phyloP scores from a whole-genome alignment of 2,888 invertebrate genomes.

The Noctua pronuba region DNA sequence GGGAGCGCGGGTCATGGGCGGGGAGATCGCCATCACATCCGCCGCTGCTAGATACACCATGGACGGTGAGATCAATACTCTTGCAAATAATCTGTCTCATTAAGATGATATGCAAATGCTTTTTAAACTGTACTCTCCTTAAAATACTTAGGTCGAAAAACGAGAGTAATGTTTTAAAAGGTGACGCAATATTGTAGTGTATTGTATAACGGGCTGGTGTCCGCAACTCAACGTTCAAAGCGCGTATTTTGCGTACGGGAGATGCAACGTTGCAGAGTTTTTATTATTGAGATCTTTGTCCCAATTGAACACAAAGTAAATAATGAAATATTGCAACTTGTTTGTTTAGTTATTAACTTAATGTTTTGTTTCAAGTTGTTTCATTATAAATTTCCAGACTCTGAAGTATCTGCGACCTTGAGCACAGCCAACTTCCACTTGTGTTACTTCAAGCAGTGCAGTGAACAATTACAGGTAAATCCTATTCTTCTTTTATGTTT shows the following conservation, averaged over 20 bases:
- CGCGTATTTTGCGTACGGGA: no score
- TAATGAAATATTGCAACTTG: neutral
- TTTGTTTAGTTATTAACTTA: neutral
- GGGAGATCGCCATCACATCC: constrained; percentile 96
- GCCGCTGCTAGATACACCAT: constrained; percentile 95
- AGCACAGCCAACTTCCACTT: constrained; percentile 96
- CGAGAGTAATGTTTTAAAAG: neutral
- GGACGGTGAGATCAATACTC: constrained; percentile 84
- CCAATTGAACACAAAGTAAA: neutral
- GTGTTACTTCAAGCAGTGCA: constrained; percentile 98
- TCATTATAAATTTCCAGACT: constrained; percentile 79
- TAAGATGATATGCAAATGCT: neutral
- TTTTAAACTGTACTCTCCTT: neutral
- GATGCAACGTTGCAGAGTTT: neutral
- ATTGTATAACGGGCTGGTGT: no score
- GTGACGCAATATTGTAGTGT: neutral
- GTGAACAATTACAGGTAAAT: constrained; percentile 93
- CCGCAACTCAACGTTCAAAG: no score
- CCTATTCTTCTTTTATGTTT: no score
- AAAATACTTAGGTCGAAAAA: neutral
- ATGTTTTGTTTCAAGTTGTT: neutral
- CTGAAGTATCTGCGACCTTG: constrained; percentile 93
- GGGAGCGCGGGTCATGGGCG: constrained; percentile 96
- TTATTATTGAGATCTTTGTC: neutral
- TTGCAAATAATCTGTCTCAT: neutral